A percentile compares a stretch with the other conserved stretches of the same genome.
Conservation (phyloP, 2,113 vertebrate species). For the Callorhinus ursinus region DNA sequence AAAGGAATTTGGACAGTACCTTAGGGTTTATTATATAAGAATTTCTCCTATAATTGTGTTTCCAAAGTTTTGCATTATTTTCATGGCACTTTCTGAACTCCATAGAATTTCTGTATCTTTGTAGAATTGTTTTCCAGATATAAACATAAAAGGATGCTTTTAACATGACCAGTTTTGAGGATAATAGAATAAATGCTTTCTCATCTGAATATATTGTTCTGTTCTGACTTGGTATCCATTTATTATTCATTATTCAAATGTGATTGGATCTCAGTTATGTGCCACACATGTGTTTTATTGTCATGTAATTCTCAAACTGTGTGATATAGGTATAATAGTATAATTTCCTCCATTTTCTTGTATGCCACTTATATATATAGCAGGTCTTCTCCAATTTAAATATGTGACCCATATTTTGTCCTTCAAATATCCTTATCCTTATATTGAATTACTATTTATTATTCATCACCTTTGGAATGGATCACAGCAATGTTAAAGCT, state of each 20-base stretch:
- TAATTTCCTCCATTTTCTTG: background rate
- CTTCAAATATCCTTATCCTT: background rate
- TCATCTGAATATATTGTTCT: background rate
- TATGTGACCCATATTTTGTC: background rate
- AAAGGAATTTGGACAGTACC: background rate
- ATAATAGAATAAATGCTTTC: constrained; percentile 28
- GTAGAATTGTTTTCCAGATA: background rate
- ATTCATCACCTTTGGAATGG: background rate
- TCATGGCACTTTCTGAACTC: background rate
- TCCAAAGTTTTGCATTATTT: constrained; percentile 37
- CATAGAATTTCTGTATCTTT: background rate
- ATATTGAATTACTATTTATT: background rate
- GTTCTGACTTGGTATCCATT: background rate
- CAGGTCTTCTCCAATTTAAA: constrained; percentile 6
- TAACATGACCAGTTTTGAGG: constrained; percentile 3
- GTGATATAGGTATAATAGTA: background rate
- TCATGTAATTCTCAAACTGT: constrained; percentile 31
- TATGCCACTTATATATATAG: background rate
- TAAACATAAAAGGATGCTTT: background rate
- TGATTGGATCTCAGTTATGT: background rate
- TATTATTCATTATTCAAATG: constrained; percentile 39
- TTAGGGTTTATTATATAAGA: background rate
- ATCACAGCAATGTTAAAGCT: background rate
- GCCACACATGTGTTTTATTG: background rate
- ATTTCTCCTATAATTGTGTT: background rate